Evolutionary conservation across 1,140 invertebrate species (phyloP), one percentile per base, ranked within the genome.

Genomic region (Yoshiicerus persimilis): DNA sequence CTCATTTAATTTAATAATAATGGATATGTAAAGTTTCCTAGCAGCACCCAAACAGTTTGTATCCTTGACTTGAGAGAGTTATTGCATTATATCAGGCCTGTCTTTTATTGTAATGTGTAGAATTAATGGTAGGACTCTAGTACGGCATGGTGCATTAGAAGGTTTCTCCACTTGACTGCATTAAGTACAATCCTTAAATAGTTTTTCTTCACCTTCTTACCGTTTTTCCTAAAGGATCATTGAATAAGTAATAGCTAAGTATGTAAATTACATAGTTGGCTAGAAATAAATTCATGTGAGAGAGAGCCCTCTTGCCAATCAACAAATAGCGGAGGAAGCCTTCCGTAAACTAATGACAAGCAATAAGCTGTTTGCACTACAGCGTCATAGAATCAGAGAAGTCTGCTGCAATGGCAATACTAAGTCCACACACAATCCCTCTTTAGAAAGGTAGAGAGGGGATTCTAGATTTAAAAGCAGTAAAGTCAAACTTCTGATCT

Each of bases 291-390:
- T 70, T 70, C 66, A 70, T 30, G 66, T 32, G 75, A 38, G 75
- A 70, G 64, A 36, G 32, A 80, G 38, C 75, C 32, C 13, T 32
- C n/a, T 80, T 80, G 75, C 75, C 75, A 80, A 80, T 80, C 75
- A 80, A 23, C 34, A 38, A 80, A 80, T 80, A 38, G 75, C 34
- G 36, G 75, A 80, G 75, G 75, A 80, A 80, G 34, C 75, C 32
- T 80, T 80, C 27, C 75, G 75, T 80, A 80, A 80, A 80, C 75
- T 80, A 80, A 80, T 80, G 75, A 80, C 75, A 80, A 80, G 75
- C 75, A 32, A 80, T 80, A 80, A 80, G 75, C 75, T 34, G 75
- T 80, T 80, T 80, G 75, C 34, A 80, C 34, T 34, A n/a, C 32
- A 38, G 23, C 75, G 30, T 80, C 32, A 32, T 80, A n/a, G 38